Conservation (phyloP, 2,888 invertebrate genomes). For the Mallateleia sp. region DNA sequence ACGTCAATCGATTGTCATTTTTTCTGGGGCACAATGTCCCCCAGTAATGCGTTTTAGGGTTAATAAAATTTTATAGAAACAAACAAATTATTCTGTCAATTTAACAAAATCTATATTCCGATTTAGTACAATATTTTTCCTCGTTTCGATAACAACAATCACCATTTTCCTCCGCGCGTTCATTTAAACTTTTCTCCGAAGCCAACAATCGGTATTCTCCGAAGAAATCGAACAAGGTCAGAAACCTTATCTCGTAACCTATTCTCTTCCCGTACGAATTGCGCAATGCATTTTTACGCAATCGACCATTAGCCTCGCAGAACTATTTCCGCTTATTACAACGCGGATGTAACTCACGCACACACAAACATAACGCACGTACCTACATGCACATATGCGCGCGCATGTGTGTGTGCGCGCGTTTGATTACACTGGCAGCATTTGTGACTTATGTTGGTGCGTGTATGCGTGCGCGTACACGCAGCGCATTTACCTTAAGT, state of each 20-base stretch:
- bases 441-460: too few relatives aligned
- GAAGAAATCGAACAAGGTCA: slow-evolving; percentile 65
- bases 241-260: slow-evolving; percentile 64
- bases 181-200: slow-evolving; percentile 31
- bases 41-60: too few relatives aligned
- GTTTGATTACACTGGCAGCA: too few relatives aligned
- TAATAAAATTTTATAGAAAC: too few relatives aligned
- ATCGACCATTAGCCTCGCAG: slow-evolving; percentile 48
- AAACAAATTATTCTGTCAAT: too few relatives aligned
- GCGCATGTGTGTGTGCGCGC: neutral
- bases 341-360: slow-evolving; percentile 23
- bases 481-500: slow-evolving; percentile 26
- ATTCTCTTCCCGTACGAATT: slow-evolving; percentile 45
- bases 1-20: too few relatives aligned
- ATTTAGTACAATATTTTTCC: too few relatives aligned
- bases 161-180: too few relatives aligned
- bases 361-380: neutral
- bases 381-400: neutral
- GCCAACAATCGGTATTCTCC: slow-evolving; percentile 32
- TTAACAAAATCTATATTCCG: too few relatives aligned
- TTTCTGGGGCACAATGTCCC: too few relatives aligned
- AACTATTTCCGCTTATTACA: slow-evolving; percentile 53
- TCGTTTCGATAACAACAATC: too few relatives aligned
- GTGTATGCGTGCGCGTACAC: slow-evolving; percentile 1
- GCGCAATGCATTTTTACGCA: slow-evolving; percentile 52